Base-by-base conservation (phyloP, 2,113 vertebrate species). In the Numida meleagris region DNA sequence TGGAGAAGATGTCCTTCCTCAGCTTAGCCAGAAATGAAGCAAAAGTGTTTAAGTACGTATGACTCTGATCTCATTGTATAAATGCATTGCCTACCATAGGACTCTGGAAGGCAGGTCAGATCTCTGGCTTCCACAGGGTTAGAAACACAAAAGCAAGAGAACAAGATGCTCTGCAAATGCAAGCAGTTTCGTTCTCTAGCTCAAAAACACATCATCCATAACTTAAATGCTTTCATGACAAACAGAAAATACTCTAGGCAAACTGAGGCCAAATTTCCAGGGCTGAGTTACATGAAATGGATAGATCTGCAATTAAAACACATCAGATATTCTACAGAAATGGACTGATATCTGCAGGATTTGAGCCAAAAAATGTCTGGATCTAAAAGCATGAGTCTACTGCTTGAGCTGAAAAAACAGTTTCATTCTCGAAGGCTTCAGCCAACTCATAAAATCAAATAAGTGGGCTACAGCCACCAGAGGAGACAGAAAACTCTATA, bases 261-360 rank as follows among this genome's bases (percentile, higher is more conserved):
- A 88, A 86, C 68, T 45, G 10, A 43, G 72, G 79, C 89, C 65
- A 86, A 15, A 71, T 68, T 94, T 93, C 88, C 81, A 75, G 58
- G 68, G 65, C 48, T 40, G 59, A 81, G 48, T 86, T 75, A 86
- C 73, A 83, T 53, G 80, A 86, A 88, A 91, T 18, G 82, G 61
- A 67, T 7, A 74, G 91, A 95, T 95, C 95, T 95, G 83, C 86
- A 91, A 93, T 93, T 95, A 95, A 93, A 96, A 90, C 85, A 75
- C 89, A 93, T 81, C 46, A 68, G 94, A 89, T 93, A 82, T 83
- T 94, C 77, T 71, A 77, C 57, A 95, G 82, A 93, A 94, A 95
- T 12, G 76, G 82, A 80, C 85, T 83, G 93, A 91, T 73, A 91
- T 93, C 72, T 78, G 71, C 7, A 87, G 91, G 53, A 55, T 33